Evolutionary conservation across 2,797 vertebrate genomes (phyloP).

Genomic region (Paguma larvata): DNA sequence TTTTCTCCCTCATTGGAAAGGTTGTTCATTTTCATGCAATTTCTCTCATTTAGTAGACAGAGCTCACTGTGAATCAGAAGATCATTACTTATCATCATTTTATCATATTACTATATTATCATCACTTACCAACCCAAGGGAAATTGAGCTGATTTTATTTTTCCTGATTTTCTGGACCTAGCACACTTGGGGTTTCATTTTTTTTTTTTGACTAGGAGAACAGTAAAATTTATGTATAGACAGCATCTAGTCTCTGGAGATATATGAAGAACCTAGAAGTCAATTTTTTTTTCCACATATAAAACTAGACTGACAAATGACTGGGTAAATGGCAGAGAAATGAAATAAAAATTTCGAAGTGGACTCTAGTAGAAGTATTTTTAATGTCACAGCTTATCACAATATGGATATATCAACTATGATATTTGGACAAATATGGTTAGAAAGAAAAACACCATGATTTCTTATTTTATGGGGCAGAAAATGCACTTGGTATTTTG

Average conservation of each 20-base stretch:
- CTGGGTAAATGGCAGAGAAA: conserved; percentile 1
- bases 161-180: conserved; percentile 14
- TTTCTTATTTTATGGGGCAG: conserved; percentile 45
- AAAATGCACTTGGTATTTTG: not conserved
- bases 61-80: not conserved
- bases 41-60: not conserved
- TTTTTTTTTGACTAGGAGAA: not conserved
- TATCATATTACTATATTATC: not conserved
- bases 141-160: conserved; percentile 44
- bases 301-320: conserved; percentile 5
- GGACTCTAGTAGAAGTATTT: not conserved
- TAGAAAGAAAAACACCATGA: conserved; percentile 44
- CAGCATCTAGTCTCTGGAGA: conserved; percentile 38
- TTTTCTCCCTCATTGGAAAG: not conserved
- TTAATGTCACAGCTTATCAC: conserved; percentile 39
- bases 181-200: not conserved
- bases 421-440: conserved; percentile 43
- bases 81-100: not conserved
- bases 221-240: conserved; percentile 31
- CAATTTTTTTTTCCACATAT: not conserved
- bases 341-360: conserved; percentile 60
- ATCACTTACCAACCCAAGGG: not conserved
- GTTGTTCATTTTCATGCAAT: not conserved
- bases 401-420: not conserved
- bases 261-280: not conserved